Conservation (phyloP, 2,888 invertebrate species). For the Sepioteuthis lessoniana region DNA sequence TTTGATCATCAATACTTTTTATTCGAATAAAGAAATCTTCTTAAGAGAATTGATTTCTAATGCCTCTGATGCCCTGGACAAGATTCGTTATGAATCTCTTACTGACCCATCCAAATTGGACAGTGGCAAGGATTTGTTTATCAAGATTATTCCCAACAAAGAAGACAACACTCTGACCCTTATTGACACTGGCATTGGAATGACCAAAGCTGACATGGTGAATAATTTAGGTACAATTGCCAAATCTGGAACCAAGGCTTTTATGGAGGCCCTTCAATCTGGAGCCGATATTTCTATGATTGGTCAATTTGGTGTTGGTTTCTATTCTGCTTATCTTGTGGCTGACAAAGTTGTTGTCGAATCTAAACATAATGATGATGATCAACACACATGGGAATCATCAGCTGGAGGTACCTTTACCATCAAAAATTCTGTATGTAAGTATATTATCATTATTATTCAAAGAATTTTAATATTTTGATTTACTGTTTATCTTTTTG, state of each 20-base stretch:
- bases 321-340: slow-evolving; percentile 98
- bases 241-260: slow-evolving; percentile 99
- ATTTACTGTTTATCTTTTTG: too few relatives aligned
- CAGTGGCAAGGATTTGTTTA: slow-evolving; percentile 92
- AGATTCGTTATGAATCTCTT: slow-evolving; percentile 93
- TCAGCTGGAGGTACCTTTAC: slow-evolving; percentile 99
- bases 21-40: slow-evolving; percentile 99
- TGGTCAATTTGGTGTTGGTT: slow-evolving; percentile 99
- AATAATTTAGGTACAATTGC: slow-evolving; percentile 91
- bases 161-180: slow-evolving; percentile 95
- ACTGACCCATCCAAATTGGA: slow-evolving; percentile 96
- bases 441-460: not conserved
- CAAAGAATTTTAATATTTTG: too few relatives aligned
- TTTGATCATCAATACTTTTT: slow-evolving; percentile 99
- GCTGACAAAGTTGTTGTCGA: slow-evolving; percentile 90
- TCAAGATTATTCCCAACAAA: slow-evolving; percentile 97
- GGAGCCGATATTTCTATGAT: slow-evolving; percentile 99
- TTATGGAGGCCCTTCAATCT: slow-evolving; percentile 98
- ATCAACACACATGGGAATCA: slow-evolving; percentile 98
- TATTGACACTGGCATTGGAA: slow-evolving; percentile 93
- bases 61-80: slow-evolving; percentile 89
- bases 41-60: slow-evolving; percentile 99
- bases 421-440: slow-evolving; percentile 81
- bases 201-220: slow-evolving; percentile 99
- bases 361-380: slow-evolving; percentile 98